Evolutionary conservation across 2,888 invertebrate genomes (phyloP).

Genomic region (Anticlea derivata): DNA sequence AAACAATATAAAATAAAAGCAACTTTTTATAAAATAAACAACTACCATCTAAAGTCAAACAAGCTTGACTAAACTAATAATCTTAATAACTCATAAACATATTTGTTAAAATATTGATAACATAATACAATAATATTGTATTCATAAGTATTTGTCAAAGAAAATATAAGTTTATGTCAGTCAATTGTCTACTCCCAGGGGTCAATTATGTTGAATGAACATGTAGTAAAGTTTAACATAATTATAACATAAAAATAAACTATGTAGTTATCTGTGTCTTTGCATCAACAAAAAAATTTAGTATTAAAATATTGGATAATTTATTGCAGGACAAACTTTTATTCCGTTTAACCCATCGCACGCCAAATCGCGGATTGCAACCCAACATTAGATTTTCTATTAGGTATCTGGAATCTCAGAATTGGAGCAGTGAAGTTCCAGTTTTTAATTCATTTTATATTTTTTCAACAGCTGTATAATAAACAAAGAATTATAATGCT

Average conservation of each 20-base stretch:
- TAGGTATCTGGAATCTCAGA: too few relatives aligned
- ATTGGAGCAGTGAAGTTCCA: too few relatives aligned
- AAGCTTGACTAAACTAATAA: slow-evolving; percentile 33
- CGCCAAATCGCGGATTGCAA: too few relatives aligned
- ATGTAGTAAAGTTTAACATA: too few relatives aligned
- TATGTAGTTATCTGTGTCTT: too few relatives aligned
- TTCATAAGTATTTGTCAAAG: slow-evolving; percentile 32
- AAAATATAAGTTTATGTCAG: slow-evolving; percentile 31
- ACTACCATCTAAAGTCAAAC: slow-evolving; percentile 38
- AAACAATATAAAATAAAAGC: slow-evolving; percentile 62
- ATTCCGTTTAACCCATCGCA: too few relatives aligned
- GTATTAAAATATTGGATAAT: too few relatives aligned
- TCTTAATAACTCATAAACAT: slow-evolving; percentile 34
- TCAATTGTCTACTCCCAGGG: slow-evolving; percentile 37
- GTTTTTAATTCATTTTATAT: too few relatives aligned
- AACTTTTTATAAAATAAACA: slow-evolving; percentile 49
- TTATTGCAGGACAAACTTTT: too few relatives aligned
- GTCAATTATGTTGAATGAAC: slow-evolving; percentile 5
- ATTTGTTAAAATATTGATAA: slow-evolving; percentile 33
- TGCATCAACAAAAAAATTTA: too few relatives aligned
- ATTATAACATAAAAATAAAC: too few relatives aligned
- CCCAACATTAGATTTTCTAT: too few relatives aligned
- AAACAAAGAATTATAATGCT: not conserved
- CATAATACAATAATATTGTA: slow-evolving; percentile 27
- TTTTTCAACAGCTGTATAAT: not conserved